Evolutionary conservation across 2,113 vertebrate species (phyloP).

Genomic region (Oryzias javanicus): DNA sequence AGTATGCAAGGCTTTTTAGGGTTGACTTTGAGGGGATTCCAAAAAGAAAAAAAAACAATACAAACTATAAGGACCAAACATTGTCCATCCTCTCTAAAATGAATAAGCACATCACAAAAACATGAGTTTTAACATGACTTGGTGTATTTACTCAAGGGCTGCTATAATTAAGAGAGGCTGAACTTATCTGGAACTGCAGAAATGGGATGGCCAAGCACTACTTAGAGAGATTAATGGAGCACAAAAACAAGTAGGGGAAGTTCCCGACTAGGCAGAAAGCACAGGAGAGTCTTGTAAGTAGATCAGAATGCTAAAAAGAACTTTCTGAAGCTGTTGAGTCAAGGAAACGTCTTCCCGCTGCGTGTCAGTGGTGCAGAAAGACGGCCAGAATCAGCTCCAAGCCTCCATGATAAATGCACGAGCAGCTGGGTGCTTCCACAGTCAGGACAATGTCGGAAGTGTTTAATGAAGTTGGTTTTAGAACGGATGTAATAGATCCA

Average conservation of each 20-base stretch:
- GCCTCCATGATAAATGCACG: slow-evolving; percentile 49
- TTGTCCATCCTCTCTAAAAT: no score
- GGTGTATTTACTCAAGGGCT: slow-evolving; percentile 1
- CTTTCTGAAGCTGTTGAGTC: slow-evolving; percentile 36
- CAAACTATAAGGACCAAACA: no score
- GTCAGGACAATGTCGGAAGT: slow-evolving; percentile 56
- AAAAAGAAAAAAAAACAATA: no score
- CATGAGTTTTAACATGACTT: no score
- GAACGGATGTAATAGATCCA: slow-evolving; percentile 56
- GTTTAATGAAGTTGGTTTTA: slow-evolving; percentile 47
- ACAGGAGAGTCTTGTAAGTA: slow-evolving; percentile 15
- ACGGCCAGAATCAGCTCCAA: slow-evolving; percentile 48
- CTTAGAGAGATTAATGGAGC: slow-evolving; percentile 34
- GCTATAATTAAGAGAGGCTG: slow-evolving; percentile 9
- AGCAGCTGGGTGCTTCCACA: slow-evolving; percentile 57
- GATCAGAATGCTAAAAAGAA: slow-evolving; percentile 24
- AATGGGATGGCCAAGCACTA: slow-evolving; percentile 18
- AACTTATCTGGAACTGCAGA: slow-evolving; percentile 9
- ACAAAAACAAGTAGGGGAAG: slow-evolving; percentile 24
- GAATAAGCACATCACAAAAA: no score
- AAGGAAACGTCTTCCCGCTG: slow-evolving; percentile 37
- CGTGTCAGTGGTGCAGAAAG: slow-evolving; percentile 46
- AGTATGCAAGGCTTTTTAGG: no score
- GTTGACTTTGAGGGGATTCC: no score
- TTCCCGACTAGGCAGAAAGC: slow-evolving; percentile 21